Conservation (phyloP, 2,888 invertebrate genomes). For the Chorisops tibialis region DNA sequence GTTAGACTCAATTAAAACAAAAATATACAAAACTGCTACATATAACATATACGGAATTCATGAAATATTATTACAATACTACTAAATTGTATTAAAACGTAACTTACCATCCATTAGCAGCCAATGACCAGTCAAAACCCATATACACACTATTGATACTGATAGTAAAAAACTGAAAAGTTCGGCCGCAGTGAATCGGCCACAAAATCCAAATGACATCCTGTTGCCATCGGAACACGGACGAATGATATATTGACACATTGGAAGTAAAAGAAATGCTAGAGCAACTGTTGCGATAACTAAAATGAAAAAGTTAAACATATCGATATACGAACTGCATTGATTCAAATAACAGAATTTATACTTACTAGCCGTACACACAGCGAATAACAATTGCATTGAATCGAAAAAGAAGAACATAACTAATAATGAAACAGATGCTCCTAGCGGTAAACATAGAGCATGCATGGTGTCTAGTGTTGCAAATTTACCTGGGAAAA, state of each 20-base stretch:
- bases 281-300: constrained; percentile 95
- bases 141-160: constrained; percentile 90
- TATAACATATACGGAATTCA: too few relatives aligned
- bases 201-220: constrained; percentile 87
- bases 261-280: constrained; percentile 91
- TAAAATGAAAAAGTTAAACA: constrained; percentile 50
- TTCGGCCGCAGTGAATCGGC: constrained; percentile 92
- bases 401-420: constrained; percentile 99
- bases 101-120: constrained; percentile 87
- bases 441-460: constrained; percentile 91
- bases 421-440: constrained; percentile 90
- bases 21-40: too few relatives aligned
- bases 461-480: constrained; percentile 97
- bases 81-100: not conserved
- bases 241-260: constrained; percentile 92
- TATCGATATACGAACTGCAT: not conserved
- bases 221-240: constrained; percentile 81
- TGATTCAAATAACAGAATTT: not conserved
- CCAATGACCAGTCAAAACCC: constrained; percentile 98
- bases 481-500: constrained; percentile 66
- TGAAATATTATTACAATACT: not conserved
- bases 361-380: constrained; percentile 92
- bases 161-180: constrained; percentile 88
- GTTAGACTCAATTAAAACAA: too few relatives aligned
- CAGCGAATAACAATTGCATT: constrained; percentile 93